These are phyloP conservation scores for Laothoe populi DNA, from an alignment of 2,888 invertebrate genomes.

Conservation along the genomic window DNA sequence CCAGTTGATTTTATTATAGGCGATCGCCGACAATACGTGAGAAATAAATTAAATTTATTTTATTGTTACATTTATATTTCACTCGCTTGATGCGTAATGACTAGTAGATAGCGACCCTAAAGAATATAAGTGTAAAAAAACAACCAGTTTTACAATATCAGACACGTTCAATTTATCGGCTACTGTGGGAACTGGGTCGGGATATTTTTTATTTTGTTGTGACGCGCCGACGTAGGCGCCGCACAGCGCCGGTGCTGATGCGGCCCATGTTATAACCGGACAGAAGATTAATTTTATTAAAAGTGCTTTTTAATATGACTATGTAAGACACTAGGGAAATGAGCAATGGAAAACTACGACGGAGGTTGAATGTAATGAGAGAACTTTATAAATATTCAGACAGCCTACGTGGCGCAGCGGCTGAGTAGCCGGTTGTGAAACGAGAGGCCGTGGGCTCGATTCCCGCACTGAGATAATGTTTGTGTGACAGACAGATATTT, in stretches of 20 bases:
- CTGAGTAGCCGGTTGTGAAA: too few species aligned
- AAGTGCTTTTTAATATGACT: too few species aligned
- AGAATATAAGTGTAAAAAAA: conserved; percentile 29
- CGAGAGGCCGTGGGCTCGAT: too few species aligned
- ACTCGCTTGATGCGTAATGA: too few species aligned
- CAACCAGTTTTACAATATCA: conserved; percentile 31
- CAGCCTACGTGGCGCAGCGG: too few species aligned
- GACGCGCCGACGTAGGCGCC: conserved; percentile 71
- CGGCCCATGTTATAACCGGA: conserved; percentile 47
- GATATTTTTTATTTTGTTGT: conserved; percentile 66
- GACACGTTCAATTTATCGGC: conserved; percentile 43
- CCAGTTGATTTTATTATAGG: not conserved
- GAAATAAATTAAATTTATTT: not conserved
- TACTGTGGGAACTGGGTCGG: conserved; percentile 78
- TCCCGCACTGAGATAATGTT: too few species aligned
- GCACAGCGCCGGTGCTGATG: conserved; percentile 37
- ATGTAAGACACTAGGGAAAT: too few species aligned
- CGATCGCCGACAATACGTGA: not conserved
- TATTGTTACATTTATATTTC: not conserved
- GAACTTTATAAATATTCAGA: too few species aligned
- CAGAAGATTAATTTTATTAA: too few species aligned
- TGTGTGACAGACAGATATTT: too few species aligned
- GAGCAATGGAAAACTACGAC: too few species aligned
- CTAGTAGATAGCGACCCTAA: conserved; percentile 15
- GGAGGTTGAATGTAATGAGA: too few species aligned